Evolutionary conservation across 1,140 invertebrate species (phyloP).

Genomic region (Thalassaphorura encarpata): DNA sequence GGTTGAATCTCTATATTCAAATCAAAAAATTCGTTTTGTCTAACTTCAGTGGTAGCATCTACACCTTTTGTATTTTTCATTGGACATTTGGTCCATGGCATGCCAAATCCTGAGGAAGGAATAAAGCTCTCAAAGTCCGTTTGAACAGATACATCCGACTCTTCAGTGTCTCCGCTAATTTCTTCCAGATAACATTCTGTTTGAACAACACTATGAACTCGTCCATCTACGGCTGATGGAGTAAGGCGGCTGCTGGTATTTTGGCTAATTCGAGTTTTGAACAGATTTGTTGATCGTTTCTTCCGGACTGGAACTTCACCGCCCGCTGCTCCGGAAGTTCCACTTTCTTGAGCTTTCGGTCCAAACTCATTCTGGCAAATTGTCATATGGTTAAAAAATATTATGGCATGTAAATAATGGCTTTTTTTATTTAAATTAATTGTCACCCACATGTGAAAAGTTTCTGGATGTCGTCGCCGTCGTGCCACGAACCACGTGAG

Average conservation of each 20-base stretch:
- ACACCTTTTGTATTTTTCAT: not conserved
- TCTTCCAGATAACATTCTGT: conserved; percentile 10
- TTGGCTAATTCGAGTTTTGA: not conserved
- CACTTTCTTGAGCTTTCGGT: too few species aligned
- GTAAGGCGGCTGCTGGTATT: not conserved
- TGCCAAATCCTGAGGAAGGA: not conserved
- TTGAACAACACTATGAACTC: not conserved
- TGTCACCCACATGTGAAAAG: too few species aligned
- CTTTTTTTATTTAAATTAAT: too few species aligned
- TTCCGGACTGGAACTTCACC: not conserved
- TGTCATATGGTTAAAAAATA: too few species aligned
- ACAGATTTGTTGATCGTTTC: conserved; percentile 2
- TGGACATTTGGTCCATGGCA: not conserved
- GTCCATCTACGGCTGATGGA: not conserved
- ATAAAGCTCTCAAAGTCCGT: conserved; percentile 18
- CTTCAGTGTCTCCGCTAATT: not conserved
- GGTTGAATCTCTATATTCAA: conserved; percentile 14
- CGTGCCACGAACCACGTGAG: conserved; percentile 13
- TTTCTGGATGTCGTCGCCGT: not conserved
- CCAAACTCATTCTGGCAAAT: too few species aligned
- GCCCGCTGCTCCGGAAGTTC: too few species aligned
- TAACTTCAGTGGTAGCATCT: conserved; percentile 15
- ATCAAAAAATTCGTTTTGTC: conserved; percentile 12
- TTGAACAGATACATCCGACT: conserved; percentile 5
- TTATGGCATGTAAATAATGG: too few species aligned